phyloP scores from a whole-genome alignment of 2,113 vertebrate species.

The Baryphthengus martii region DNA sequence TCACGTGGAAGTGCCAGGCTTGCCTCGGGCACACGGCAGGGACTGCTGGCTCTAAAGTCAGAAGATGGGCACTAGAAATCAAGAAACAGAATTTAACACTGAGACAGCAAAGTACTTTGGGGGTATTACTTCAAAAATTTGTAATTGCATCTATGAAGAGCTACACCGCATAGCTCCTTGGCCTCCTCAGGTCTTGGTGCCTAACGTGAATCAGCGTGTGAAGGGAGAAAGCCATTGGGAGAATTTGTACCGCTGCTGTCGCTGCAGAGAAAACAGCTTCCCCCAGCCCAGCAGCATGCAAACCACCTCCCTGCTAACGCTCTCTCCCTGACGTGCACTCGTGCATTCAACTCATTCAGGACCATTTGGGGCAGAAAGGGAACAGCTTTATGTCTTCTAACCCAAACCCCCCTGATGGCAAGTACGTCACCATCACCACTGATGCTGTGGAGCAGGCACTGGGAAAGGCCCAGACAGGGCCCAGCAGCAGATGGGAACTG shows the following conservation, averaged over 20 bases:
- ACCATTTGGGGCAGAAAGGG: background rate
- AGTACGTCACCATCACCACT: too few species aligned
- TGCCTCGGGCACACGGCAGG: background rate
- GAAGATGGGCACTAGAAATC: background rate
- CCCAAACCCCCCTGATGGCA: too few species aligned
- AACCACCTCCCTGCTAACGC: too few species aligned
- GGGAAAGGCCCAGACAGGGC: too few species aligned
- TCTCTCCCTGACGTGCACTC: too few species aligned
- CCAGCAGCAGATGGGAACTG: too few species aligned
- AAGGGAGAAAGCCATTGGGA: background rate
- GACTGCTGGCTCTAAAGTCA: background rate
- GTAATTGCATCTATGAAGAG: background rate
- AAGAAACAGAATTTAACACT: background rate
- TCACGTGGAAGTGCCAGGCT: background rate
- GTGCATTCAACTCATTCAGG: background rate
- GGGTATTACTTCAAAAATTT: background rate
- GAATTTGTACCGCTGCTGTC: background rate
- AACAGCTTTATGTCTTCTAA: background rate
- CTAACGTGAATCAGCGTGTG: background rate
- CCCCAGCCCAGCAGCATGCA: background rate
- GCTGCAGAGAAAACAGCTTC: background rate
- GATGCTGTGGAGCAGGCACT: too few species aligned
- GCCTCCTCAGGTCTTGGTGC: too few species aligned
- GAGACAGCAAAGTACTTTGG: background rate
- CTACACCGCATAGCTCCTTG: background rate